These are phyloP conservation scores for Oryzias sinensis DNA, from an alignment of 2,797 vertebrate species.

Conservation along the genomic window DNA sequence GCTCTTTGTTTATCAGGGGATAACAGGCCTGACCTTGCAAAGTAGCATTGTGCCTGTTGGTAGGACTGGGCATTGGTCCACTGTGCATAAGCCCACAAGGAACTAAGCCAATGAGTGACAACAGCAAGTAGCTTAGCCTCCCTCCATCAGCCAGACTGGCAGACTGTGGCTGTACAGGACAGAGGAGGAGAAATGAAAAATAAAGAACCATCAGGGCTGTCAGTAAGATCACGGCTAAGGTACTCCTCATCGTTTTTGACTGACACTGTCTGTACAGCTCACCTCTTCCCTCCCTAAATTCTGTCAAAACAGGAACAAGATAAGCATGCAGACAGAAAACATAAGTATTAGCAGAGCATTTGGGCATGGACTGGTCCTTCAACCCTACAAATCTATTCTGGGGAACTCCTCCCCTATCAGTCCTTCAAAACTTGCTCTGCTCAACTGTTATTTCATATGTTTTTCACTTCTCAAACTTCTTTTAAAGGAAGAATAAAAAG, in stretches of 20 bases:
- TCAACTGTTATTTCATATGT: too few species aligned
- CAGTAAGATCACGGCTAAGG: constrained; percentile 32
- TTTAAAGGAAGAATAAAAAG: too few species aligned
- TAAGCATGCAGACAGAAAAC: constrained; percentile 52
- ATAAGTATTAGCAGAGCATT: constrained; percentile 37
- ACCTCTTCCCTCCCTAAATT: constrained; percentile 48
- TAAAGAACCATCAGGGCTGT: constrained; percentile 33
- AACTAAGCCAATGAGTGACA: constrained; percentile 39
- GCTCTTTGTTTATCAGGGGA: constrained; percentile 72
- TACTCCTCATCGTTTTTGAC: constrained; percentile 38
- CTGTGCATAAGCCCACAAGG: constrained; percentile 39
- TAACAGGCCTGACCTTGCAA: constrained; percentile 73
- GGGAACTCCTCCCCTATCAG: too few species aligned
- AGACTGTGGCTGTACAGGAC: constrained; percentile 17
- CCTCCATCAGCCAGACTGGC: constrained; percentile 31
- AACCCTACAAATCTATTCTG: constrained; percentile 18
- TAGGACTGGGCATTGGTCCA: constrained; percentile 45
- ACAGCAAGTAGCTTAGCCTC: constrained; percentile 31
- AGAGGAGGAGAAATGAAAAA: constrained; percentile 19
- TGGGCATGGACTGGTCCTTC: constrained; percentile 35
- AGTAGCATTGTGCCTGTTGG: constrained; percentile 42
- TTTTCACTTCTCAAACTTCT: too few species aligned
- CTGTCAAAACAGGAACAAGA: constrained; percentile 58
- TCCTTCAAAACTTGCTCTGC: too few species aligned
- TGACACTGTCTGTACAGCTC: constrained; percentile 48